Base-by-base conservation (phyloP, 2,113 vertebrate species). In the Blennius ocellaris region DNA sequence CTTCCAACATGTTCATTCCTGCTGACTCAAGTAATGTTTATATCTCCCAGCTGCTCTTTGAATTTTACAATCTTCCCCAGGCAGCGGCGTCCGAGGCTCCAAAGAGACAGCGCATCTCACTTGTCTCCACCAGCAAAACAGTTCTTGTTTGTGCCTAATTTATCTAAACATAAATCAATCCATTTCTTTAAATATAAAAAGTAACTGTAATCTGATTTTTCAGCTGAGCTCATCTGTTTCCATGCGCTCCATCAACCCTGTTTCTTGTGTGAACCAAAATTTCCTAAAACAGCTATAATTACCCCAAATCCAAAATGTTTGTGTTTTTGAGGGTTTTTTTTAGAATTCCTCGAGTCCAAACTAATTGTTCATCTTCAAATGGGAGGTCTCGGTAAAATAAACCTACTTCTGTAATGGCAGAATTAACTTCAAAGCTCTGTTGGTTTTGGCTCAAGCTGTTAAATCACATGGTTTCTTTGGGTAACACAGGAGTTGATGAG, bases 341-440 rank as follows among this genome's bases (percentile, higher is more conserved):
- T 73, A 69, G 71, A 74, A 83, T 51, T 67, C 41, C 59, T 77
- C 59, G 39, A 57, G 51, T 68, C 47, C 45, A 70, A 72, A 75
- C 40, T 78, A 73, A 80, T 76, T 67, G 37, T 69, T 85, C 58
- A 43, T 21, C 68, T 84, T 90, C 67, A 89, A 85, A 83, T 72
- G 56, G 38, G 55, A 60, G 60, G 68, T 66, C 54, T 71, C 52
- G 58, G 59, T 76, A 63, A 51, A 59, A 72, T 72, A 61, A 79
- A 51, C 70, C 37, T 38, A 51, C 84, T 73, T 65, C 84, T 86
- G 75, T 75, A 76, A 79, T 80, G 59, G 61, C 65, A 69, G 80
- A 48, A 49, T 67, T 87, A 84, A 76, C 39, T 39, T 68, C n/a
- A 40, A 48, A 50, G 60, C 76, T 88, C 70, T 65, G 56, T 78